phyloP scores from a whole-genome alignment of 2,113 vertebrate genomes.

The Lepisosteus osseus region DNA sequence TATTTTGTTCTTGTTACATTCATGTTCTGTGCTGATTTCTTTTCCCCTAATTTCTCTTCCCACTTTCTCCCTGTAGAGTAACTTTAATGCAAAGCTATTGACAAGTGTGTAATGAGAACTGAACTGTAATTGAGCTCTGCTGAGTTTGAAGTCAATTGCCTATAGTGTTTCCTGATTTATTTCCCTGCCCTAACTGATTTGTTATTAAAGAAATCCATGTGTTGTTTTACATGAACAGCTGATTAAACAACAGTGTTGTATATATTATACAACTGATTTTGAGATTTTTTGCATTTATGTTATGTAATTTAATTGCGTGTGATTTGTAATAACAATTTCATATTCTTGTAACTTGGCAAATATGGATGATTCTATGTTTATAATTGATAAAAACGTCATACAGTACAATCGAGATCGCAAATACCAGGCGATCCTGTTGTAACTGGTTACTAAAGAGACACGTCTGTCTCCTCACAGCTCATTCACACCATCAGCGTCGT shows the following conservation, averaged over 20 bases:
- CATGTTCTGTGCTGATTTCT: not conserved
- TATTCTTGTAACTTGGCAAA: too few species aligned
- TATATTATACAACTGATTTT: not conserved
- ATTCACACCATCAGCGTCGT: slow-evolving; percentile 97
- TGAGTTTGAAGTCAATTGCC: slow-evolving; percentile 36
- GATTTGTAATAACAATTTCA: too few species aligned
- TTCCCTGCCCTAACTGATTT: not conserved
- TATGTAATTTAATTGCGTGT: too few species aligned
- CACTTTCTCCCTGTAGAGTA: slow-evolving; percentile 29
- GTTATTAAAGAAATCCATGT: slow-evolving; percentile 27
- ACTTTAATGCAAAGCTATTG: slow-evolving; percentile 31
- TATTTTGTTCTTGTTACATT: slow-evolving; percentile 27
- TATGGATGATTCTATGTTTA: too few species aligned
- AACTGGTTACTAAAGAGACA: too few species aligned
- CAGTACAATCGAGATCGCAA: too few species aligned
- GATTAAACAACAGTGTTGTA: slow-evolving; percentile 26
- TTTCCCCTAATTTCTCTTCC: not conserved
- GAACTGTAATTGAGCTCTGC: slow-evolving; percentile 25
- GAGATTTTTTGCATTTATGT: too few species aligned
- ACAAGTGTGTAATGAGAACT: slow-evolving; percentile 42
- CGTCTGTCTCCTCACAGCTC: slow-evolving; percentile 62
- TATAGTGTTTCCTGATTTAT: slow-evolving; percentile 27
- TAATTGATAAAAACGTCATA: too few species aligned
- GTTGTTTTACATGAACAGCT: slow-evolving; percentile 28
- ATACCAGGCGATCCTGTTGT: too few species aligned